A percentile compares a stretch with the other conserved stretches of the same genome.
These are phyloP conservation scores for Drosophila tripunctata DNA, from an alignment of 2,888 invertebrate species.

Conservation along the genomic window DNA sequence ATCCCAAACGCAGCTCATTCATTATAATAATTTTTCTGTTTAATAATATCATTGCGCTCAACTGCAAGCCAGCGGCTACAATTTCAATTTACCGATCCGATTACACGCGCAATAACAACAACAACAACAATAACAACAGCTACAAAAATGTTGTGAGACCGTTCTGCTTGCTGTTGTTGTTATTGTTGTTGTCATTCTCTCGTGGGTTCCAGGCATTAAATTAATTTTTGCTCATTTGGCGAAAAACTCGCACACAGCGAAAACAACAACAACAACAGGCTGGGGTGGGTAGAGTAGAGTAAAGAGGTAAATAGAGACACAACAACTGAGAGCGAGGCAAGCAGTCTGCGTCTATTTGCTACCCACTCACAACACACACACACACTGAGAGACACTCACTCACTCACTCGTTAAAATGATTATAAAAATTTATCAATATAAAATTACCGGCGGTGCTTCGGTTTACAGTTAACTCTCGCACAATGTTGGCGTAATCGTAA, in stretches of 20 bases:
- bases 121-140: conserved; percentile 24
- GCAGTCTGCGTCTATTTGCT: conserved; percentile 62
- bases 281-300: not conserved
- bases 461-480: conserved; percentile 65
- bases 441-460: conserved; percentile 69
- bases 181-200: conserved; percentile 57
- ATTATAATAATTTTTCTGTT: conserved; percentile 76
- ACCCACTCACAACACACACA: conserved; percentile 52
- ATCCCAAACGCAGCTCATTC: conserved; percentile 62
- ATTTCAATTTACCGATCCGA: conserved; percentile 75
- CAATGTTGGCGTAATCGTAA: conserved; percentile 64
- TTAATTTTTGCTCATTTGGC: conserved; percentile 77
- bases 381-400: conserved; percentile 37
- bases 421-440: conserved; percentile 80
- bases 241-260: conserved; percentile 38
- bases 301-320: conserved; percentile 42
- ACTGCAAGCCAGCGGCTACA: conserved; percentile 77
- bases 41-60: conserved; percentile 77
- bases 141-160: conserved; percentile 55
- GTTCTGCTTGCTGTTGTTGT: conserved; percentile 23
- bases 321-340: conserved; percentile 24
- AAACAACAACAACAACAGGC: not conserved
- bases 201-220: conserved; percentile 70
- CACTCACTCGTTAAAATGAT: conserved; percentile 78
- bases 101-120: conserved; percentile 73